Percentiles rank a stretch among this genome's conserved stretches.
Evolutionary conservation across 2,888 invertebrate genomes (phyloP).

Genomic region (Agrotis segetum): DNA sequence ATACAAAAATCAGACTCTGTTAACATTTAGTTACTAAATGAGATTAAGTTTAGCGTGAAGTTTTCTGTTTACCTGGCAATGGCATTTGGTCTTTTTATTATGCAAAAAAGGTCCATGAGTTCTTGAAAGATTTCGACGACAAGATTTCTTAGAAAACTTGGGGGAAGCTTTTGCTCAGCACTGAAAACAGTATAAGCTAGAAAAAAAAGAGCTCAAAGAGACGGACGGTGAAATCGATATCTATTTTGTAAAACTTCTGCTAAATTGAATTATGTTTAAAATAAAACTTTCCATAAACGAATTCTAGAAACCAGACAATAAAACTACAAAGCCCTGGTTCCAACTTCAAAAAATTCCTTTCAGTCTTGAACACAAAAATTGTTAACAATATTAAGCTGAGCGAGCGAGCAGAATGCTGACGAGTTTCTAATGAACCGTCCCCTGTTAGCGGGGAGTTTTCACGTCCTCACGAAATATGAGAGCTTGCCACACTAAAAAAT

Average conservation of each 20-base stretch:
- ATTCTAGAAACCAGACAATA: not conserved
- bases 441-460: conserved; percentile 62
- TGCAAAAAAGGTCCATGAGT: no score
- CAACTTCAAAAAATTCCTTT: conserved; percentile 67
- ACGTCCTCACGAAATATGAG: conserved; percentile 69
- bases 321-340: conserved; percentile 47
- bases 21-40: not conserved
- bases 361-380: conserved; percentile 82
- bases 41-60: not conserved
- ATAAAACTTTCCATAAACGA: not conserved
- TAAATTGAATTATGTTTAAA: not conserved
- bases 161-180: no score
- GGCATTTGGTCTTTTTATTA: no score
- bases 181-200: no score
- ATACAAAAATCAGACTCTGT: no score
- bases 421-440: conserved; percentile 79
- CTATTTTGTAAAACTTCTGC: not conserved
- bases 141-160: no score
- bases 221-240: not conserved
- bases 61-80: no score
- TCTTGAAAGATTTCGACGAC: no score
- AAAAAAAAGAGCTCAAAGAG: not conserved
- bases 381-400: conserved; percentile 85
- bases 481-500: conserved; percentile 67
- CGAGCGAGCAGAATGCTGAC: conserved; percentile 77